These are phyloP conservation scores for Morone chrysops DNA, from an alignment of 2,113 vertebrate species.

Conservation along the genomic window DNA sequence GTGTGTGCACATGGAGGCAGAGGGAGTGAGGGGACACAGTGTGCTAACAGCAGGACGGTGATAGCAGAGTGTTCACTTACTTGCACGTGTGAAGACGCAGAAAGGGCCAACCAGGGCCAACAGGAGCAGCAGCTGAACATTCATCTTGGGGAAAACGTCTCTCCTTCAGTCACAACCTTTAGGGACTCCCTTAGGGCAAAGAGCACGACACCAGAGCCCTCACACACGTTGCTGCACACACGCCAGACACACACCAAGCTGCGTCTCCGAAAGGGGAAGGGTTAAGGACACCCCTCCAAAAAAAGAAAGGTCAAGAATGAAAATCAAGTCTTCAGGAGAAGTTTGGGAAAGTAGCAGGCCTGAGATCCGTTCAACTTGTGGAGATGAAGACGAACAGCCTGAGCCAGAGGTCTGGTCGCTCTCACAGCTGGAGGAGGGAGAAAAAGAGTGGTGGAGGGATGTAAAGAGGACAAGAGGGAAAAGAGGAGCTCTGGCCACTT, in stretches of 20 bases:
- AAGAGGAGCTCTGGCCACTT: conserved; percentile 61
- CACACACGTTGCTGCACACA: conserved; percentile 25
- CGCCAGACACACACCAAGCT: conserved; percentile 46
- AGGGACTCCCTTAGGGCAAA: conserved; percentile 53
- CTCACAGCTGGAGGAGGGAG: conserved; percentile 26
- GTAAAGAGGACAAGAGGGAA: conserved; percentile 57
- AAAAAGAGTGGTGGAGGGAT: conserved; percentile 55
- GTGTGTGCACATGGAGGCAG: conserved; percentile 71
- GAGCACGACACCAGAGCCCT: conserved; percentile 56
- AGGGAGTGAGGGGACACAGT: conserved; percentile 60
- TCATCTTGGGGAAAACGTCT: conserved; percentile 67
- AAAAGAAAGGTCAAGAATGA: conserved; percentile 33
- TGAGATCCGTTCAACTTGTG: conserved; percentile 24
- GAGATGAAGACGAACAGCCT: conserved; percentile 13
- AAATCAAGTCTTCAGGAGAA: conserved; percentile 40
- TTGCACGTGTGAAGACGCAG: conserved; percentile 74
- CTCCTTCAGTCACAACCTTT: conserved; percentile 47
- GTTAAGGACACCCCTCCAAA: background rate
- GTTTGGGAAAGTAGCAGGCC: background rate
- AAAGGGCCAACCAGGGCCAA: conserved; percentile 76
- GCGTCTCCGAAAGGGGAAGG: conserved; percentile 34
- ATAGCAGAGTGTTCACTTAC: conserved; percentile 74
- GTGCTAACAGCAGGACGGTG: conserved; percentile 59
- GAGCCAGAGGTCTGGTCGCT: background rate
- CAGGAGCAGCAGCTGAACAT: conserved; percentile 77